Evolutionary conservation across 2,888 invertebrate species (phyloP), one percentile per base, ranked within the genome.

Genomic region (Acanthosoma haemorrhoidale): DNA sequence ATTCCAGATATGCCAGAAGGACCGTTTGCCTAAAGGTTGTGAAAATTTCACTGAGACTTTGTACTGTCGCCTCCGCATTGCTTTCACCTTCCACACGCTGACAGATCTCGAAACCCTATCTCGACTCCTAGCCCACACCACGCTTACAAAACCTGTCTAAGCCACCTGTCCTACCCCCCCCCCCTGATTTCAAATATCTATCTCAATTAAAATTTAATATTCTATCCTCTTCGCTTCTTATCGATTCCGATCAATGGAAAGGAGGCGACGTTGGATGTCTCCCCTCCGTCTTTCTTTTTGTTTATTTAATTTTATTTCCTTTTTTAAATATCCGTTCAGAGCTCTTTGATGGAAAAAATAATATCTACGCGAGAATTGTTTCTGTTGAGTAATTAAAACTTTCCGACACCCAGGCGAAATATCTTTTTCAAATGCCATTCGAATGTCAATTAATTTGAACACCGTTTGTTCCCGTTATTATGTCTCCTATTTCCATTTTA

Each of bases 121-220:
- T 61, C 6, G 60, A 13, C 8, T 13, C 41, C 16, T 13, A 21
- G 59, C 34, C 16, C 1, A 3, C 29, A 13, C 60, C 32, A 36
- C 61, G 13, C 32, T 61, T 36, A 36, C 61, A 61, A 61, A 61
- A 36, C 61, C 36, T 18, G 36, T 61, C 61, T 2, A 3, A 18
- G 59, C 34, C 34, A 36, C 61, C 51, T 51, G 41, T 16, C 15
- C 21, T 51, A n/a, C n/a, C 43, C 16, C 60, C 21, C 61, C n/a
- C 31, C 2, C 31, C n/a, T 4, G 16, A 32, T 59, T 59, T 32
- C 32, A 36, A 61, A 61, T 61, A 61, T 61, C 36, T 36, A 36
- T 36, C 61, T 61, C 36, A 61, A 61, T 61, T 61, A 59, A 59
- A 59, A 59, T 59, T 59, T 59, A 32, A 61, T 61, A 61, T 61